Base-by-base conservation (phyloP, 2,888 invertebrate genomes). In the Tetragnatha montana region DNA sequence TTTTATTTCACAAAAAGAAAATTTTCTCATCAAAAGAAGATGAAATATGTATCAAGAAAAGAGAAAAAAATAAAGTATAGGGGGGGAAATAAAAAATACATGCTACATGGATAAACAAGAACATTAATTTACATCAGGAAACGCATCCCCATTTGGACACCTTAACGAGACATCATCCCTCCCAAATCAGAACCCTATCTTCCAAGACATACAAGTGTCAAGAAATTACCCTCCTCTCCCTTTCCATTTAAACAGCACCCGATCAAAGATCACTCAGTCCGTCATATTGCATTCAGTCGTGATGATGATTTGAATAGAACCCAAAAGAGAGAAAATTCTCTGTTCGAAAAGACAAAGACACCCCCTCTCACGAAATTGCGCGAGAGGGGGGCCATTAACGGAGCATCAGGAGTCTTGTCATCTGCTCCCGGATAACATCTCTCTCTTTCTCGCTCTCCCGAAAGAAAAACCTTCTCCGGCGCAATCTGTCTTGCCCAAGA, bases 351-450 rank as follows among this genome's bases (percentile, higher is more conserved):
- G 73, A 73, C 12, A 60, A 60, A 19, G 73, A 21, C 73, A 14
- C 35, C 73, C 80, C 21, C 51, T 68, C 60, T 60, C 69, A 49
- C 49, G 60, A 90, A 90, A 86, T 86, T 86, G 60, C 60, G 10
- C 60, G 35, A 35, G 35, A 35, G 35, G 82, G 86, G 86, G 73
- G 79, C 82, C 89, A 90, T 90, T 87, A 90, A 90, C 89, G 82
- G 87, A 82, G 89, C 86, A 86, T 90, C 89, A 90, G 86, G 70
- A 50, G 82, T 68, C 73, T 87, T 90, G 86, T 90, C 89, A 90
- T 90, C 85, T 82, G 50, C 69, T 22, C 80, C 51, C 80, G 19
- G 85, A 76, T 60, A 81, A 82, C 82, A 90, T 84, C 68, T 70
- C 80, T 22, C 74, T 50, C 73, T 68, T 74, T 80, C 49, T 81